Base-by-base conservation (phyloP, 2,888 invertebrate genomes). In the Conomelus anceps region DNA sequence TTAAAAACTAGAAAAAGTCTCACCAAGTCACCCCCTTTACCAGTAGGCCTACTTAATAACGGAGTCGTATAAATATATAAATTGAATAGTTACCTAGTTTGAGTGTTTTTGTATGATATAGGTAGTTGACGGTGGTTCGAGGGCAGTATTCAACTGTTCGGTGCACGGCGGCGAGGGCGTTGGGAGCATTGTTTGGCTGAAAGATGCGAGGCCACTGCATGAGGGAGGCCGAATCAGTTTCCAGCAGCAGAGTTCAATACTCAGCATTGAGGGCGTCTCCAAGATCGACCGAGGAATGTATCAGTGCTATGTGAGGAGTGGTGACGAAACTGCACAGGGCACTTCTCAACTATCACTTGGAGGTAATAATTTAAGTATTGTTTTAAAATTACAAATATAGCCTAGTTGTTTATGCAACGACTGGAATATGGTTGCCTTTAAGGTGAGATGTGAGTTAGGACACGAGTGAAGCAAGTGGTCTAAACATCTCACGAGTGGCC, bases 271-370 rank as follows among this genome's bases (percentile, higher is more conserved):
- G 6, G 92, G 94, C n/a, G 94, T 98, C 88, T 96, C 96, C 91
- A 96, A 96, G 91, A 96, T 96, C 89, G 98, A 98, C 93, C 96
- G 96, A 90, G 98, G 98, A 85, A 96, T 98, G 95, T 98, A 98
- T 93, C 98, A 98, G 92, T 98, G 98, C 93, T 96, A 98, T 92
- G 97, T 96, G 9, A 90, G 91, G 92, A 97, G 97, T 92, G 96
- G 96, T 91, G 96, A 96, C 94, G 97, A 98, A 92, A 97, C 97
- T 93, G 96, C 96, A 22, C 97, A 97, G 93, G 97, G 97, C 11
- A 95, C 96, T 0, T 96, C 97, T 0, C 97, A 98, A 93, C 94
- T 97, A 88, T 95, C 96, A 92, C 94, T 98, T 92, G 97, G 98
- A 91, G 96, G 97, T 97, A n/a, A n/a, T n/a, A n/a, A n/a, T n/a